Conservation (phyloP, 2,888 invertebrate species). For the Ectobius pallidus region DNA sequence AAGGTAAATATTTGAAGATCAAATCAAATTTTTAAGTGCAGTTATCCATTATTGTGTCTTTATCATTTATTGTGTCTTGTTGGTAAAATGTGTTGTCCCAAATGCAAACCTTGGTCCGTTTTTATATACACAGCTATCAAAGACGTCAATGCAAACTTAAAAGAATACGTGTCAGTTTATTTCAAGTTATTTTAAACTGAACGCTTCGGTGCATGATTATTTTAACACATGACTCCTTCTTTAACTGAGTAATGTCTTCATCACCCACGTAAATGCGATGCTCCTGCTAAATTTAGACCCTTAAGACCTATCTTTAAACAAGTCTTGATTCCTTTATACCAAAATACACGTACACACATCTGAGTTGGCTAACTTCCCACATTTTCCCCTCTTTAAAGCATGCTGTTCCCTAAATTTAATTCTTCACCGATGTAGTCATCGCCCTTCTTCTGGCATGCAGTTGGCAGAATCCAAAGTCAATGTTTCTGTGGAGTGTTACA, state of each 20-base stretch:
- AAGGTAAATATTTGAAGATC: too few species aligned
- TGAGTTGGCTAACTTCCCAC: constrained; percentile 15
- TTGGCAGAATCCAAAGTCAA: constrained; percentile 2
- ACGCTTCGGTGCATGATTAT: too few species aligned
- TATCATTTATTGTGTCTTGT: too few species aligned
- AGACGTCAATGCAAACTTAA: too few species aligned
- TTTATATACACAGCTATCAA: too few species aligned
- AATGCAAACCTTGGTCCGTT: too few species aligned
- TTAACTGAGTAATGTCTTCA: background rate
- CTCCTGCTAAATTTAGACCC: background rate
- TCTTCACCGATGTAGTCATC: constrained; percentile 36
- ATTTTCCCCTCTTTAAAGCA: background rate
- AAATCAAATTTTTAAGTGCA: too few species aligned
- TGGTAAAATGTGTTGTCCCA: too few species aligned
- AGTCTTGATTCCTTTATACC: constrained; percentile 18
- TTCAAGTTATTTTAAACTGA: too few species aligned
- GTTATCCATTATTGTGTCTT: too few species aligned
- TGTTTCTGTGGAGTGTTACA: constrained; percentile 32
- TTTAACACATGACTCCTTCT: too few species aligned
- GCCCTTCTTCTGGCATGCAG: constrained; percentile 10
- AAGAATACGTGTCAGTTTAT: too few species aligned
- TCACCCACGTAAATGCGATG: constrained; percentile 23
- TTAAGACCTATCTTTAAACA: constrained; percentile 1
- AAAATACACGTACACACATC: background rate
- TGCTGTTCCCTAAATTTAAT: constrained; percentile 25